Base-by-base conservation (phyloP, 2,113 vertebrate species). In the Numida meleagris region DNA sequence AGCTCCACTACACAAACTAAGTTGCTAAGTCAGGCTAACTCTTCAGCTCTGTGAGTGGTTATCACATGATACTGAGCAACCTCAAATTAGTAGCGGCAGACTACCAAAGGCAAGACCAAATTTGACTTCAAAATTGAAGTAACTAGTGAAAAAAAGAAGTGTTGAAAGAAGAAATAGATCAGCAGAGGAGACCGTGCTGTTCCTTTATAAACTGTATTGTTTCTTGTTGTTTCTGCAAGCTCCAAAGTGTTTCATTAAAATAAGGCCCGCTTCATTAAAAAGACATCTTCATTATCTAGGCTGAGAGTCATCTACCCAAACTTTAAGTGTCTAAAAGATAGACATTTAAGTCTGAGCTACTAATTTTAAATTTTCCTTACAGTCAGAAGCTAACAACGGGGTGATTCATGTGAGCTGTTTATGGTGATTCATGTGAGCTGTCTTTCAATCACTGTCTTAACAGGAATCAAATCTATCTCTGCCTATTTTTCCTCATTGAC, bases 61-160 rank as follows among this genome's bases (percentile, higher is more conserved):
- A 43, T 66, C 48, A 5, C 0, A 1, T 31, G 46, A 74, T 3
- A 79, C 12, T 2, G 13, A 7, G 0, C 33, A 58, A 76, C 29
- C 8, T 34, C 59, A 46, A 14, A 53, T 83, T 36, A 40, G 5
- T 19, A 70, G 6, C 50, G 12, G 51, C 13, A 68, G 31, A 38
- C 1, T 58, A 29, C 12, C 25, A 58, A 82, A 88, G 48, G 12
- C 7, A 24, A 20, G 36, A 34, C 18, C 12, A 58, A 58, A 46
- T 33, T 42, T 75, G 25, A 75, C 12, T 65, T 27, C 51, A 76
- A 90, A 81, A 77, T 61, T 78, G 33, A 71, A 72, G 23, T 43
- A 65, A 75, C 31, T 75, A 42, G 23, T 25, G 6, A n/a, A 51
- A 85, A 85, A 82, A 14, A 85, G 9, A 79, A 63, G 6, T 38